These are phyloP conservation scores for Autographa gamma DNA, from an alignment of 2,888 invertebrate species.

Conservation along the genomic window DNA sequence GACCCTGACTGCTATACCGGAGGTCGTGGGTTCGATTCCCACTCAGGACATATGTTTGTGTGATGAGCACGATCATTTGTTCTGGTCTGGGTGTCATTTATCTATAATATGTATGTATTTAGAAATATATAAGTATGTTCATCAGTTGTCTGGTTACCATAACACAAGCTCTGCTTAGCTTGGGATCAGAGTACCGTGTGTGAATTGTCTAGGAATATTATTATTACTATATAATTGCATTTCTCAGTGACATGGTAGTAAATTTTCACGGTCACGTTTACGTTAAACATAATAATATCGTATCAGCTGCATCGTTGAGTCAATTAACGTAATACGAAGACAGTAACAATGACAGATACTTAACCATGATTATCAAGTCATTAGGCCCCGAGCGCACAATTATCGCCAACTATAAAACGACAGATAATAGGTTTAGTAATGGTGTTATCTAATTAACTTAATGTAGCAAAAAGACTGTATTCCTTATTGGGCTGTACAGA, in stretches of 20 bases:
- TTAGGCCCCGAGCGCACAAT: constrained; percentile 37
- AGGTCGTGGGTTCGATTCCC: no score
- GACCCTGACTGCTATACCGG: no score
- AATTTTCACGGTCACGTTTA: constrained; percentile 4
- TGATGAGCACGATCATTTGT: no score
- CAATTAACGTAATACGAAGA: constrained; percentile 19
- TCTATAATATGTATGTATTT: no score
- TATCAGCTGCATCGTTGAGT: background rate
- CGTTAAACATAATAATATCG: background rate
- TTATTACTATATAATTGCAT: no score
- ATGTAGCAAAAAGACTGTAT: background rate
- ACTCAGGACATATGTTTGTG: no score
- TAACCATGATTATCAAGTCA: constrained; percentile 32
- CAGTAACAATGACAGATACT: constrained; percentile 32
- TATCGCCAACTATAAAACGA: constrained; percentile 15
- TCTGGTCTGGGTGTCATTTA: no score
- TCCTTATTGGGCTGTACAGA: background rate
- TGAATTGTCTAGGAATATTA: no score
- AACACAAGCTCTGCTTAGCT: no score
- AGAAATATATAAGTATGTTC: no score
- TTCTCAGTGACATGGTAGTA: background rate
- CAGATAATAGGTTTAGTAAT: constrained; percentile 33
- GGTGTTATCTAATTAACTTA: constrained; percentile 14
- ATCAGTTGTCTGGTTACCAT: no score
- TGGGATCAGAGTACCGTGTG: no score